phyloP scores from a whole-genome alignment of 2,888 invertebrate genomes.

The Ichneumoninae sp. region DNA sequence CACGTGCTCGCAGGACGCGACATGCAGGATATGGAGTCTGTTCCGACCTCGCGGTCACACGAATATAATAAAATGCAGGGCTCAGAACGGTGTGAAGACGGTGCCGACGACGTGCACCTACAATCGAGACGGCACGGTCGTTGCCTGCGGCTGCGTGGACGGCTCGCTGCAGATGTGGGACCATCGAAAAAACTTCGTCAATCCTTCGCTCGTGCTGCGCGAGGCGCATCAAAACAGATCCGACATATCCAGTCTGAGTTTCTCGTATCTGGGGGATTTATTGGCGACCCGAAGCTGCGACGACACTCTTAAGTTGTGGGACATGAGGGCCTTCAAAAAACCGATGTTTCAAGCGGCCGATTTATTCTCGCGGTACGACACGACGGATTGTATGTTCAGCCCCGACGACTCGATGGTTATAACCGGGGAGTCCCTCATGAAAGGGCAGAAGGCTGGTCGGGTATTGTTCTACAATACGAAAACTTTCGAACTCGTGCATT shows the following conservation, averaged over 20 bases:
- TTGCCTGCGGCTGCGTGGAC: constrained; percentile 96
- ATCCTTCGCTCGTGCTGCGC: constrained; percentile 91
- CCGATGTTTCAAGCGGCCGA: constrained; percentile 89
- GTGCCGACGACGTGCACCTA: constrained; percentile 94
- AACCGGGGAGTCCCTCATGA: constrained; percentile 93
- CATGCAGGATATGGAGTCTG: constrained; percentile 96
- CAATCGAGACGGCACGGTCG: constrained; percentile 93
- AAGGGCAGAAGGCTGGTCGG: constrained; percentile 87
- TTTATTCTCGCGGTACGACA: constrained; percentile 93
- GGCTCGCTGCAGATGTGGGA: constrained; percentile 99
- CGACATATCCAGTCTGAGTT: constrained; percentile 93
- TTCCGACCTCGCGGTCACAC: constrained; percentile 92
- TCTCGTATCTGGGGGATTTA: constrained; percentile 93
- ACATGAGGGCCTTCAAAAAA: constrained; percentile 92
- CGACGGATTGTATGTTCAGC: constrained; percentile 92
- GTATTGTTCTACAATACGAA: constrained; percentile 92
- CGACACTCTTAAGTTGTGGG: constrained; percentile 98
- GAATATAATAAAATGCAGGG: constrained; percentile 93
- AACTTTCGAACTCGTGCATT: constrained; percentile 90
- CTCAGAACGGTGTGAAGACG: constrained; percentile 93
- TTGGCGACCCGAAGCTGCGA: constrained; percentile 95
- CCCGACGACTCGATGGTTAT: constrained; percentile 96
- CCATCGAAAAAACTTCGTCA: constrained; percentile 95
- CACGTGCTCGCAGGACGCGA: constrained; percentile 97
- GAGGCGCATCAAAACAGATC: constrained; percentile 92